A percentile compares a stretch with the other conserved stretches of the same genome.
phyloP scores from a whole-genome alignment of 2,888 invertebrate genomes.

The Drosophila pegasa region DNA sequence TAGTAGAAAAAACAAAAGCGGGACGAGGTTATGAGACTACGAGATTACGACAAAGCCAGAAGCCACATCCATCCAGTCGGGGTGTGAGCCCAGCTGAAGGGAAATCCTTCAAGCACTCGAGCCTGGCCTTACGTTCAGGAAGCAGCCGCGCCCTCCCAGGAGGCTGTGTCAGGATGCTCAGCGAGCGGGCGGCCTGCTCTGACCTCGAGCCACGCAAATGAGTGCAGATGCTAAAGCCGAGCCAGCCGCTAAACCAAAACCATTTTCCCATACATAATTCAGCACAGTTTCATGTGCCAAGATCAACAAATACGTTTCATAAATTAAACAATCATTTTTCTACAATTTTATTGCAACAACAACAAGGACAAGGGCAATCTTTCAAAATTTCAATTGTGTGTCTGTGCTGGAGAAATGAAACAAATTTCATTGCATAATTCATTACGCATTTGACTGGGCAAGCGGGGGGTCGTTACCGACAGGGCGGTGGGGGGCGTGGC shows the following conservation, averaged over 20 bases:
- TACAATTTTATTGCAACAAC: slow-evolving; percentile 48
- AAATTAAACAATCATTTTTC: slow-evolving; percentile 68
- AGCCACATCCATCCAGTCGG: slow-evolving; percentile 34
- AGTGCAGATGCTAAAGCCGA: slow-evolving; percentile 33
- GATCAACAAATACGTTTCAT: slow-evolving; percentile 41
- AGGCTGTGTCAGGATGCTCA: slow-evolving; percentile 18
- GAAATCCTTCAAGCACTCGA: slow-evolving; percentile 53
- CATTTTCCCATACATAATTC: slow-evolving; percentile 17
- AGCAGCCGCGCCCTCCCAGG: slow-evolving; percentile 25
- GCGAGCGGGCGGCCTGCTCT: not conserved
- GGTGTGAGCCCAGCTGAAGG: slow-evolving; percentile 32
- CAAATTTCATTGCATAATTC: slow-evolving; percentile 78
- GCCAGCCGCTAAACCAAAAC: slow-evolving; percentile 28
- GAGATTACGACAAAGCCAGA: slow-evolving; percentile 45
- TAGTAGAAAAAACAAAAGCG: slow-evolving; percentile 5
- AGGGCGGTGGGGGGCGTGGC: slow-evolving; percentile 1
- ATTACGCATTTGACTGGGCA: slow-evolving; percentile 47
- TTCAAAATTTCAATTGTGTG: slow-evolving; percentile 63
- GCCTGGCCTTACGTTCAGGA: slow-evolving; percentile 48
- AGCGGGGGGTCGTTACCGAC: slow-evolving; percentile 1
- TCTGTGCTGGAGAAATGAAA: slow-evolving; percentile 60
- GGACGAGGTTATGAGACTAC: slow-evolving; percentile 23
- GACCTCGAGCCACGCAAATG: slow-evolving; percentile 55
- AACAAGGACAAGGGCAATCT: slow-evolving; percentile 35
- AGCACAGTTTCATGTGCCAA: slow-evolving; percentile 28